A percentile compares a stretch with the other conserved stretches of the same genome.
Conservation (phyloP, 2,888 invertebrate genomes). For the Acanthosepion esculentum region DNA sequence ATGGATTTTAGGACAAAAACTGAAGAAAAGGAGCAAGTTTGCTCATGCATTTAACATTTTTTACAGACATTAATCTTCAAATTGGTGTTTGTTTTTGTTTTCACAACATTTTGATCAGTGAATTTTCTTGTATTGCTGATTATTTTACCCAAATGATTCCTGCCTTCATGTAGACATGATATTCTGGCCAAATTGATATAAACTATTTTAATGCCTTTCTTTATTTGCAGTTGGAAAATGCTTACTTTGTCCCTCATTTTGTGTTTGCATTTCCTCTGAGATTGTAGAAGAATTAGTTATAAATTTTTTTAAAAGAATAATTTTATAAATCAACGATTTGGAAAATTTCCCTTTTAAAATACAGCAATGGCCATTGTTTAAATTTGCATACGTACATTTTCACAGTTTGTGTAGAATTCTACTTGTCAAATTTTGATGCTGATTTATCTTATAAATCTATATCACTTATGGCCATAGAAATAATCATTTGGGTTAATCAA, state of each 20-base stretch:
- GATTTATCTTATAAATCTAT: background rate
- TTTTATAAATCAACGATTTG: background rate
- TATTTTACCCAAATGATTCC: background rate
- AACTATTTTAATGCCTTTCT: background rate
- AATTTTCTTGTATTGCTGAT: background rate
- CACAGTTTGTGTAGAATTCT: background rate
- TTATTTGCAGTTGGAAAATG: background rate
- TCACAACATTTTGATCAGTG: background rate
- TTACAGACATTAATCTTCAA: background rate
- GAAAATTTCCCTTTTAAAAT: background rate
- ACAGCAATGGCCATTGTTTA: background rate
- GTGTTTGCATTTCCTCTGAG: background rate
- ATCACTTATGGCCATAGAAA: background rate
- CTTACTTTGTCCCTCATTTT: background rate
- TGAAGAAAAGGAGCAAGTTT: background rate
- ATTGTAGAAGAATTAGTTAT: background rate
- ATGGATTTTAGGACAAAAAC: slow-evolving; percentile 1
- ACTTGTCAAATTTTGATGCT: background rate
- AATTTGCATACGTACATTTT: background rate
- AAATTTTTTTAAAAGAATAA: too few species aligned
- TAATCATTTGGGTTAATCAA: background rate
- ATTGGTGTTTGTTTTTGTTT: too few species aligned
- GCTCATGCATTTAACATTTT: background rate
- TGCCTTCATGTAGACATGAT: background rate
- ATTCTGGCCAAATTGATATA: background rate